phyloP scores from a whole-genome alignment of 2,888 invertebrate genomes.

The Craniophora ligustri region DNA sequence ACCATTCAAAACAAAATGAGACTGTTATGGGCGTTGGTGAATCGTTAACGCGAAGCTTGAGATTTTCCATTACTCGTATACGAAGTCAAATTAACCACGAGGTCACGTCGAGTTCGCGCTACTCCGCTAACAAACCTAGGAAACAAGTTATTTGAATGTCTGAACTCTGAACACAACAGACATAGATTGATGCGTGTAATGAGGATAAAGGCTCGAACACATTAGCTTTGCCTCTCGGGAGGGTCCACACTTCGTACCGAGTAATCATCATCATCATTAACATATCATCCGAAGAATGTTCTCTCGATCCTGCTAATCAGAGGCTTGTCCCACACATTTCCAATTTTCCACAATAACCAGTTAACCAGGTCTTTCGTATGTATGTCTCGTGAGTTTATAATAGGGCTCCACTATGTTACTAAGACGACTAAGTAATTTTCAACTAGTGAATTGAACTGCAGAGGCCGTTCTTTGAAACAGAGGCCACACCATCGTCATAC shows the following conservation, averaged over 20 bases:
- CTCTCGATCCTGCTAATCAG: too few relatives aligned
- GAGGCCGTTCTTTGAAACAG: not conserved
- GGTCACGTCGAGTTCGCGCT: constrained; percentile 65
- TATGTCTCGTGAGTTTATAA: too few relatives aligned
- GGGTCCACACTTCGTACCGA: constrained; percentile 1
- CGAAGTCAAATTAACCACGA: constrained; percentile 68
- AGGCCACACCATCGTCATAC: too few relatives aligned
- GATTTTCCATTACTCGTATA: constrained; percentile 69
- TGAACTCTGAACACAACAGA: constrained; percentile 46
- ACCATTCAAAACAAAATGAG: constrained; percentile 58
- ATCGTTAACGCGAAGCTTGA: constrained; percentile 61
- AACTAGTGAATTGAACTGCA: too few relatives aligned
- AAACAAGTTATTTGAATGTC: constrained; percentile 58
- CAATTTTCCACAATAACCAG: too few relatives aligned
- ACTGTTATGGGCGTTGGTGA: constrained; percentile 60
- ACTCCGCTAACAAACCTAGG: constrained; percentile 67
- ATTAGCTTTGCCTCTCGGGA: constrained; percentile 9
- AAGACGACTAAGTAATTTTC: too few relatives aligned
- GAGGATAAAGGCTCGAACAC: constrained; percentile 15
- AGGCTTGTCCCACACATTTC: too few relatives aligned
- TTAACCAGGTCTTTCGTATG: too few relatives aligned
- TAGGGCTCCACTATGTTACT: too few relatives aligned
- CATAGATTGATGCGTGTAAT: constrained; percentile 52
- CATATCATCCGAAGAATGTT: too few relatives aligned
- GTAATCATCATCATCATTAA: too few relatives aligned